A percentile compares a stretch with the other conserved stretches of the same genome.
These are phyloP conservation scores for Nerophis ophidion DNA, from an alignment of 2,113 vertebrate genomes.

Conservation along the genomic window DNA sequence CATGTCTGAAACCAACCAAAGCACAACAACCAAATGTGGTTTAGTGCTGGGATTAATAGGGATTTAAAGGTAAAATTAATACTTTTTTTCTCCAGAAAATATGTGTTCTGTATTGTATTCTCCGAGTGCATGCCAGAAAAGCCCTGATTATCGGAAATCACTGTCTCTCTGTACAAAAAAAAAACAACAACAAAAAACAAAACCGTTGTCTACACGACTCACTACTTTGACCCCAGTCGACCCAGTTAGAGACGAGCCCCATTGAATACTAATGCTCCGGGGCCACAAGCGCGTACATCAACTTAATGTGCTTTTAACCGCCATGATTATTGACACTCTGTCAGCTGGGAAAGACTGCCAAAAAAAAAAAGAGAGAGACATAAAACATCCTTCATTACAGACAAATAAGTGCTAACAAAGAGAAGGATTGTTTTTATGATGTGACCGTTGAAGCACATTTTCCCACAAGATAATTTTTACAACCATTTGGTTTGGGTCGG, in stretches of 20 bases:
- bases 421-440: constrained; percentile 16
- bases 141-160: too few species aligned
- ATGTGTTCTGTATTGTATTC: too few species aligned
- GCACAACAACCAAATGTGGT: too few species aligned
- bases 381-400: constrained; percentile 16
- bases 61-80: too few species aligned
- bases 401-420: constrained; percentile 26
- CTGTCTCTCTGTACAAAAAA: constrained; percentile 1
- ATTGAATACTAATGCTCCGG: constrained; percentile 7
- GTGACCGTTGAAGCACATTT: constrained; percentile 20
- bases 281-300: neutral
- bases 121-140: too few species aligned
- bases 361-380: neutral
- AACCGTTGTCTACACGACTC: constrained; percentile 13
- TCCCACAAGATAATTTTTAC: constrained; percentile 11
- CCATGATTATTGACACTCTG: constrained; percentile 21
- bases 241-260: constrained; percentile 13
- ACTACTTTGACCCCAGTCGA: constrained; percentile 13
- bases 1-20: too few species aligned
- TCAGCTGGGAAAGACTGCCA: constrained; percentile 23
- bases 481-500: neutral
- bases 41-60: too few species aligned
- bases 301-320: constrained; percentile 40
- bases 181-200: constrained; percentile 5
- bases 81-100: too few species aligned